These are phyloP conservation scores for Nettapus auritus DNA, from an alignment of 2,113 vertebrate genomes.

Conservation along the genomic window DNA sequence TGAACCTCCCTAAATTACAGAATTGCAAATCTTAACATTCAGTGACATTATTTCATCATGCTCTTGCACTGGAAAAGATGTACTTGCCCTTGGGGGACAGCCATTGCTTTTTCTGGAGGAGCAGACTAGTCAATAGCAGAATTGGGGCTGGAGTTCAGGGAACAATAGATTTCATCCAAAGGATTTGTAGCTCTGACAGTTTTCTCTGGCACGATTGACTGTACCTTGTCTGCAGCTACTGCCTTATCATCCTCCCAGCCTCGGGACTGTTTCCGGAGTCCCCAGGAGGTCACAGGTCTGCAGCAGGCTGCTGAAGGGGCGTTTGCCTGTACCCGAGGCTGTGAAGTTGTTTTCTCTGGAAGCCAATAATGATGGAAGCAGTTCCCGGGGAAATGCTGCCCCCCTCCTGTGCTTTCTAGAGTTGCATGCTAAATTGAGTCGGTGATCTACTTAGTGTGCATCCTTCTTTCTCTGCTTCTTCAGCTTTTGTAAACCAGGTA, in stretches of 20 bases:
- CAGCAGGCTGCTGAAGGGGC: not conserved
- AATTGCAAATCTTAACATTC: not conserved
- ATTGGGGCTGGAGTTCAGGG: not conserved
- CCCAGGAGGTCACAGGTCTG: not conserved
- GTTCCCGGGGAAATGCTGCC: slow-evolving; percentile 54
- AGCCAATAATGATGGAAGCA: not conserved
- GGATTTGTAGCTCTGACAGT: not conserved
- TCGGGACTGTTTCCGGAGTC: not conserved
- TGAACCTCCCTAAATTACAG: not conserved
- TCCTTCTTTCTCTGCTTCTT: not conserved
- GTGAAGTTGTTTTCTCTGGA: not conserved
- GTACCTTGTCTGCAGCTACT: not conserved
- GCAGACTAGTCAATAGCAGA: not conserved
- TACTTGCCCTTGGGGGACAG: not conserved
- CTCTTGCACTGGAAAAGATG: not conserved
- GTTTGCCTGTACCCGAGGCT: fast-evolving
- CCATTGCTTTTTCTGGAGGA: not conserved
- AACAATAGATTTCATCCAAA: not conserved
- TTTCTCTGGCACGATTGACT: not conserved
- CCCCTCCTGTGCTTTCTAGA: slow-evolving; percentile 22
- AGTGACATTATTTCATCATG: not conserved
- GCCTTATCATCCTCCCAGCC: not conserved
- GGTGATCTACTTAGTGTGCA: fast-evolving
- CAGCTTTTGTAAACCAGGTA: not conserved
- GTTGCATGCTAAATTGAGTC: not conserved